Evolutionary conservation across 2,797 vertebrate genomes (phyloP).

Genomic region (Etheostoma perlongum): DNA sequence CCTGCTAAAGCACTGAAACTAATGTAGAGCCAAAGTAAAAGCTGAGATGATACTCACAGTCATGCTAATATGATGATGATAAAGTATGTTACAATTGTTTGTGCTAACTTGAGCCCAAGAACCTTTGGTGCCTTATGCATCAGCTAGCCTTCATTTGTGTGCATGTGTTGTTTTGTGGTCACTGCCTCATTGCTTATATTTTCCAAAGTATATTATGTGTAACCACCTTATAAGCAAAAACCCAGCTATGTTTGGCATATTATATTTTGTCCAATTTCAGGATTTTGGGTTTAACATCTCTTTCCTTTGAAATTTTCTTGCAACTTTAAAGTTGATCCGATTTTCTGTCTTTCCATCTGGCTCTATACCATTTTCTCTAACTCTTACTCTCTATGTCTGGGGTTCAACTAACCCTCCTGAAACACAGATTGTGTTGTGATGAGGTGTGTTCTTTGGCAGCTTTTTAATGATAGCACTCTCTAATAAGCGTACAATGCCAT

Average conservation of each 20-base stretch:
- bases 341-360: slow-evolving; percentile 1
- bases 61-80: not conserved
- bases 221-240: not conserved
- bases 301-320: slow-evolving; percentile 26
- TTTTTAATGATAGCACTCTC: slow-evolving; percentile 29
- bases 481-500: slow-evolving; percentile 6
- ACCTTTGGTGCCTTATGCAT: too few relatives aligned
- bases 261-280: slow-evolving; percentile 2
- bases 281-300: slow-evolving; percentile 9
- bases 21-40: slow-evolving; percentile 5
- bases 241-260: not conserved
- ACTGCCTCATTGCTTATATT: not conserved
- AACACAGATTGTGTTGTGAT: slow-evolving; percentile 19
- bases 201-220: not conserved
- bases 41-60: slow-evolving; percentile 1
- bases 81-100: not conserved
- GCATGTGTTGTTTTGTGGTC: not conserved
- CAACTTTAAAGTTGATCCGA: slow-evolving; percentile 25
- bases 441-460: not conserved
- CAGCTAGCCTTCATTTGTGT: not conserved
- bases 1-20: slow-evolving; percentile 25
- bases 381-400: not conserved
- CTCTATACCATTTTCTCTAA: slow-evolving; percentile 14
- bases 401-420: slow-evolving; percentile 6
- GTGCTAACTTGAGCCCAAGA: not conserved